Evolutionary conservation across 2,888 invertebrate genomes (phyloP), one percentile per base, ranked within the genome.

Genomic region (Leistus spinibarbis): DNA sequence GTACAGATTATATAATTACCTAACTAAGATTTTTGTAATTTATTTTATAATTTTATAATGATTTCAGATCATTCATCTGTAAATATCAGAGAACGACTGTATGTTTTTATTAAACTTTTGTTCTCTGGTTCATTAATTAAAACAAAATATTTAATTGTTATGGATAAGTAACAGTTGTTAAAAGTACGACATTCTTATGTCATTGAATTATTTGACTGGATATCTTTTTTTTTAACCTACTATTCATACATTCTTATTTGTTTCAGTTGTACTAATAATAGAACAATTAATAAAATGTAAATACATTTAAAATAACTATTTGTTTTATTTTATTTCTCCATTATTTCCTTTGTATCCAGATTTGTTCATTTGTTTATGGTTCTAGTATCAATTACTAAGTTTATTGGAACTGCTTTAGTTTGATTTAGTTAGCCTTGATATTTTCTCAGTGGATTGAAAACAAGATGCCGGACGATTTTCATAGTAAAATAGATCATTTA

Each of bases 241-340:
- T 75, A 75, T 69, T 69, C 75, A 75, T 64, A 75, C 75, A 69
- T 75, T 75, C 73, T 74, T 74, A 75, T 75, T 75, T 20, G 68
- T 75, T 74, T 75, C 75, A 75, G 69, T 75, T 75, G 75, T 75
- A 75, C 68, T 75, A 68, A 62, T 69, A 54, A 69, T 75, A 75
- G 75, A 69, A 75, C 68, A 75, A 75, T 75, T 75, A 75, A 75
- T 75, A 75, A 75, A 75, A 75, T 75, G 75, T 75, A 75, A 67
- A 73, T 73, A 73, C 62, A 67, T 73, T 73, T 73, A 73, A 73
- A 67, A 40, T 40, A 40, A 60, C 19, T 60, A 16, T 76, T 64
- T 64, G 64, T 65, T 76, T 76, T 64, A 20, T 60, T 19, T 60
- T 60, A 16, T 57, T 57, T 20, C 10, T 57, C n/a, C n/a, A n/a